Percentiles rank a stretch among this genome's conserved stretches.
These are phyloP conservation scores for Pangasius sanitwongsei DNA, from an alignment of 2,797 vertebrate species.

Conservation along the genomic window DNA sequence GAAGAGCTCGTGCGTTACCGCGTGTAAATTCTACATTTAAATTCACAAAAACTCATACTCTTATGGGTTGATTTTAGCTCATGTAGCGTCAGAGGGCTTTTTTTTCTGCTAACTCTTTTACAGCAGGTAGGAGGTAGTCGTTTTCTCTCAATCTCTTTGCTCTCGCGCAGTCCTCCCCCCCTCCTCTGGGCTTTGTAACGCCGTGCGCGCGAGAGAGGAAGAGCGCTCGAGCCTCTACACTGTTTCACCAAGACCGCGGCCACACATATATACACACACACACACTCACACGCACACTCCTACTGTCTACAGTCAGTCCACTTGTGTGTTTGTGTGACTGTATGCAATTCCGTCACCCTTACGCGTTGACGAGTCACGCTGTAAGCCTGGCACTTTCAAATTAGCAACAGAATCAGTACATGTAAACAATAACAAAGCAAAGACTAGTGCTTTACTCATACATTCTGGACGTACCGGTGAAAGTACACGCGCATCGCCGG, in stretches of 20 bases:
- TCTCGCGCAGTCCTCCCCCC: neutral
- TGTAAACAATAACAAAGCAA: conserved; percentile 34
- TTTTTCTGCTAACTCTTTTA: neutral
- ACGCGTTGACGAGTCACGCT: conserved; percentile 38
- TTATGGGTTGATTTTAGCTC: neutral
- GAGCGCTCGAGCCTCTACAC: conserved; percentile 42
- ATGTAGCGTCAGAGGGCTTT: neutral
- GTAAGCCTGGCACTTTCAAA: conserved; percentile 4
- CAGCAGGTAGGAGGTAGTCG: conserved; percentile 41
- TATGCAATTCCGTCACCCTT: conserved; percentile 36
- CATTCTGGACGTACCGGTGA: conserved; percentile 14
- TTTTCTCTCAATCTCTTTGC: neutral
- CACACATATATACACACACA: neutral
- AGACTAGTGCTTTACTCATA: neutral
- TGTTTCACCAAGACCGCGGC: conserved; percentile 27
- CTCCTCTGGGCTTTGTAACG: conserved; percentile 27
- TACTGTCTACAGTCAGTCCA: conserved; percentile 54
- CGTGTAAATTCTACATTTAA: neutral
- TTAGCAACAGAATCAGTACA: conserved; percentile 2
- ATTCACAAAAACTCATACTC: neutral
- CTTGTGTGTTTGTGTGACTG: conserved; percentile 53
- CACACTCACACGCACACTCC: neutral
- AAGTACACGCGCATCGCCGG: neutral
- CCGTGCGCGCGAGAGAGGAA: conserved; percentile 10
- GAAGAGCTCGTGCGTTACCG: neutral